phyloP scores from a whole-genome alignment of 2,113 vertebrate genomes.

The Aleadryas rufinucha region DNA sequence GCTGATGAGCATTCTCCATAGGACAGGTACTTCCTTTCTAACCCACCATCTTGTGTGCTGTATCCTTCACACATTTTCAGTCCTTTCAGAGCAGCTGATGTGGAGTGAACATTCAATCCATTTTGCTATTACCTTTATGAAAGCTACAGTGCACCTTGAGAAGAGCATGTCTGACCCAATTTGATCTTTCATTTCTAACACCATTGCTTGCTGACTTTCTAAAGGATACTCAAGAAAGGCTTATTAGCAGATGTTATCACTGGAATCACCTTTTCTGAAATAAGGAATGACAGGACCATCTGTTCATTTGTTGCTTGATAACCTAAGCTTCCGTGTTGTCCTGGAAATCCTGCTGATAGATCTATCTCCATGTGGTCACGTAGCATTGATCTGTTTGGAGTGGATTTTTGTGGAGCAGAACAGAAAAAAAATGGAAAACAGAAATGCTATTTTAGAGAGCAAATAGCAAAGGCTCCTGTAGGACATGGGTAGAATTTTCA shows the following conservation, averaged over 20 bases:
- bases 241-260: constrained; percentile 70
- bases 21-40: not conserved
- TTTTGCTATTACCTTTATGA: constrained; percentile 64
- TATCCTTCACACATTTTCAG: not conserved
- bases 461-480: not conserved
- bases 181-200: constrained; percentile 70
- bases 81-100: constrained; percentile 24
- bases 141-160: constrained; percentile 54
- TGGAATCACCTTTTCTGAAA: constrained; percentile 61
- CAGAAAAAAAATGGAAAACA: not conserved
- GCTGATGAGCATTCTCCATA: not conserved
- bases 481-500: not conserved
- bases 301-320: constrained; percentile 66
- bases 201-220: constrained; percentile 54
- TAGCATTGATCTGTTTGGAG: constrained; percentile 53
- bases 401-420: constrained; percentile 36
- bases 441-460: constrained; percentile 19
- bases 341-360: constrained; percentile 56
- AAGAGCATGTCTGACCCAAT: constrained; percentile 58
- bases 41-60: not conserved
- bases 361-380: constrained; percentile 40
- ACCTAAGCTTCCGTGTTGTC: constrained; percentile 48
- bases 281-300: constrained; percentile 65
- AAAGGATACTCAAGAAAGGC: constrained; percentile 63
- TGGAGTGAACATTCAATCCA: constrained; percentile 52